phyloP scores from a whole-genome alignment of 1,140 invertebrate genomes.

The Neelides sp. region DNA sequence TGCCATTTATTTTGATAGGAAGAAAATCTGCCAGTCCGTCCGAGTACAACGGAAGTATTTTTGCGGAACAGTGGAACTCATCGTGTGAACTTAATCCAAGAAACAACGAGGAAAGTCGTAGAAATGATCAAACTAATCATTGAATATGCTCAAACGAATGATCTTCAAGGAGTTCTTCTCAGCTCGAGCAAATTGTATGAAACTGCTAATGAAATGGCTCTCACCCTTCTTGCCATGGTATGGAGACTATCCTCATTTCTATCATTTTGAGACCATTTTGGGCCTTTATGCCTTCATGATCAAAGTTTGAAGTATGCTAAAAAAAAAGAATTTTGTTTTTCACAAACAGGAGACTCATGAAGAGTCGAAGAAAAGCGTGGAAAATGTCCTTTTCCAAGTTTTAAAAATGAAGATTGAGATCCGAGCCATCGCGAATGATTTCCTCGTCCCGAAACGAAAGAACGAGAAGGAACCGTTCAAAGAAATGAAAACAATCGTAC shows the following conservation, averaged over 20 bases:
- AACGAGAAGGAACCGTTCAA: background rate
- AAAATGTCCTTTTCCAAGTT: conserved; percentile 28
- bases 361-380: background rate
- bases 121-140: conserved; percentile 29
- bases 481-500: conserved; percentile 6
- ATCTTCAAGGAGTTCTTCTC: conserved; percentile 16
- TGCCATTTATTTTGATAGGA: background rate
- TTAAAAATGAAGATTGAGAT: conserved; percentile 29
- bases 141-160: conserved; percentile 22
- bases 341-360: background rate
- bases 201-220: conserved; percentile 21
- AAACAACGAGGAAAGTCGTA: conserved; percentile 25
- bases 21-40: conserved; percentile 4
- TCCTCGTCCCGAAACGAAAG: background rate
- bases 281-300: background rate
- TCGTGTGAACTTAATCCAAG: conserved; percentile 21
- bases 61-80: background rate
- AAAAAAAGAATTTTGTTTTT: background rate
- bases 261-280: background rate
- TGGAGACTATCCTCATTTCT: background rate
- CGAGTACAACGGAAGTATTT: conserved; percentile 6
- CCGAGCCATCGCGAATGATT: conserved; percentile 1
- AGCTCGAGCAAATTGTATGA: conserved; percentile 25
- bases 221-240: conserved; percentile 17
- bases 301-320: background rate